Percentiles rank a stretch among this genome's conserved stretches.
Evolutionary conservation across 2,113 vertebrate species (phyloP).

Genomic region (Gambusia holbrooki): DNA sequence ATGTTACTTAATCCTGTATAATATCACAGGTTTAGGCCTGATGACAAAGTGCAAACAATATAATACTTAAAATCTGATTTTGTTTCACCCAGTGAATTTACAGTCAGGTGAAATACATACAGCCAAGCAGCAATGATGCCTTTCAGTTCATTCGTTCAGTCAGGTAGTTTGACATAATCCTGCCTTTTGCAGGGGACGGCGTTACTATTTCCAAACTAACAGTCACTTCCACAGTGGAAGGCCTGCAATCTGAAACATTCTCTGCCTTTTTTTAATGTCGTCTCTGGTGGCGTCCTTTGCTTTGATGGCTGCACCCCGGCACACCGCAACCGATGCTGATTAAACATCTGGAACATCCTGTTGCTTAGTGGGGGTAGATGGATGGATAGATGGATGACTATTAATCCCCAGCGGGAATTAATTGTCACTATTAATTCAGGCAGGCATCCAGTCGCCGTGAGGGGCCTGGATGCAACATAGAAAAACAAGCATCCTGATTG

Average conservation of each 20-base stretch:
- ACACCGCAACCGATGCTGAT: not conserved
- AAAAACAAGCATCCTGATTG: not conserved
- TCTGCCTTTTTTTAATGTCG: not conserved
- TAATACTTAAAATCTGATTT: no score
- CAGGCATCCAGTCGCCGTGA: conserved; percentile 1
- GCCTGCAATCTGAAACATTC: not conserved
- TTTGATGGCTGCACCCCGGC: not conserved
- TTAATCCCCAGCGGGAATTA: conserved; percentile 3
- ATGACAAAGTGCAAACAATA: no score
- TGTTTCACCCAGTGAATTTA: not conserved
- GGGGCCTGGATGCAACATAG: conserved; percentile 1
- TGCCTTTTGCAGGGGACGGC: not conserved
- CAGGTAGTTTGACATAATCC: not conserved
- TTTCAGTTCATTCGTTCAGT: not conserved
- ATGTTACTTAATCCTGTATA: no score
- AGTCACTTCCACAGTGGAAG: not conserved
- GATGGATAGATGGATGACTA: conserved; percentile 1
- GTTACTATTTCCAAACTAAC: not conserved
- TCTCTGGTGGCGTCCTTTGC: not conserved
- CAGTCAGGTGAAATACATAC: not conserved
- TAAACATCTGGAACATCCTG: not conserved
- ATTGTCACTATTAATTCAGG: conserved; percentile 4
- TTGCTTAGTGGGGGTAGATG: not conserved
- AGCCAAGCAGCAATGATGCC: not conserved
- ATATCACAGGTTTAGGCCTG: no score